Base-by-base conservation (phyloP, 2,888 invertebrate genomes). In the Anoncus sp. region DNA sequence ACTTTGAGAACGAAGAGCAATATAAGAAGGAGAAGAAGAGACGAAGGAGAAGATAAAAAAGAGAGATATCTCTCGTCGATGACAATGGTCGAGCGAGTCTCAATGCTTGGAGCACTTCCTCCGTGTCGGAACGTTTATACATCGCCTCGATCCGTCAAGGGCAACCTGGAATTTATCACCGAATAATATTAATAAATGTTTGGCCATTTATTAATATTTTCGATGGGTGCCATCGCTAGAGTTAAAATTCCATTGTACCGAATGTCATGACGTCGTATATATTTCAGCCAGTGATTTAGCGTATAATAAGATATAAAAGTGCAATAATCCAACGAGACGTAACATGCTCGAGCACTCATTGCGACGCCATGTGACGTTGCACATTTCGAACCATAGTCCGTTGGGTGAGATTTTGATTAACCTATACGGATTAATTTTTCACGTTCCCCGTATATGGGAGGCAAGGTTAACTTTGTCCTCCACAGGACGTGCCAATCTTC, bases 291-390 rank as follows among this genome's bases (percentile, higher is more conserved):
- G 75, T 71, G 78, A 76, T 76, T 78, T 75, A 76, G 27, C 59
- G 66, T 70, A 78, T 74, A 76, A 81, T 81, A 81, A 74, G 71
- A 47, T 38, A 74, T 81, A 76, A 81, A 80, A 75, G 45, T 16
- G 38, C 27, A 38, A 49, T 73, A 47, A 73, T 49, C 45, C 67
- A n/a, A 35, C 57, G 43, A 57, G 47, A 69, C 31, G 57, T 47
- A 57, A 57, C 27, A 35, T 55, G 51, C 18, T 31, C n/a, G 53
- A 35, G 40, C 53, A 55, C 27, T 47, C 53, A 62, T 55, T n/a
- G 31, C 55, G 62, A 62, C 53, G 47, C 63, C 27, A 16, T 38
- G n/a, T 27, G 16, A 20, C 40, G 4, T 5, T 12, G 51, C 14
- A 51, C 22, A 24, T 53, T 31, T 14, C 16, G 27, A 9, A 53